phyloP scores from a whole-genome alignment of 2,797 vertebrate species.

The Oryzias sinensis region DNA sequence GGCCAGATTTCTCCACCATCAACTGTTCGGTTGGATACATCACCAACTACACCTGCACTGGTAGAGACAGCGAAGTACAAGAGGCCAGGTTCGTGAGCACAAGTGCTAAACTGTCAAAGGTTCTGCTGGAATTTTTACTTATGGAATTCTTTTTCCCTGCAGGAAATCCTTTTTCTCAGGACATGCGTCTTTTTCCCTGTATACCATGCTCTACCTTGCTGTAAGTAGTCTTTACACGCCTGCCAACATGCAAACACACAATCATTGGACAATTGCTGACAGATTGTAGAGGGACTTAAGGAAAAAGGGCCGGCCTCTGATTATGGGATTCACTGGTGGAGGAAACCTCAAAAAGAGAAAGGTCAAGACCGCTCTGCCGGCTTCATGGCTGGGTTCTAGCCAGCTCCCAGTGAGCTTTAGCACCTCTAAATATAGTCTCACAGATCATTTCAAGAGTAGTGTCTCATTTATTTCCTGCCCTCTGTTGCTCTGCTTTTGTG shows the following conservation, averaged over 20 bases:
- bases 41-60: conserved; percentile 85
- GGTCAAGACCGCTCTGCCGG: conserved; percentile 29
- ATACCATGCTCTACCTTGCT: conserved; percentile 95
- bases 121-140: not conserved
- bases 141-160: conserved; percentile 50
- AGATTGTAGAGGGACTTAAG: conserved; percentile 26
- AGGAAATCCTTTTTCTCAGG: conserved; percentile 99
- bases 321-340: conserved; percentile 37
- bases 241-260: conserved; percentile 18
- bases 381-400: too few species aligned
- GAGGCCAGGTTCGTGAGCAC: conserved; percentile 87
- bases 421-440: conserved; percentile 36
- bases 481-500: conserved; percentile 10
- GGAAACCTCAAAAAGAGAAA: conserved; percentile 33
- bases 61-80: conserved; percentile 81
- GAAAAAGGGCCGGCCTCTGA: conserved; percentile 30
- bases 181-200: conserved; percentile 97
- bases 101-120: not conserved
- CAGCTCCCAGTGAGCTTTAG: conserved; percentile 5
- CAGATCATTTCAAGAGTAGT: conserved; percentile 10
- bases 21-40: conserved; percentile 90
- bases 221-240: conserved; percentile 80
- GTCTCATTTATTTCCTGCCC: conserved; percentile 5
- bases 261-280: conserved; percentile 31
- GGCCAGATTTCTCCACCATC: conserved; percentile 81